A percentile compares a stretch with the other conserved stretches of the same genome.
Evolutionary conservation across 2,797 vertebrate genomes (phyloP).

Genomic region (Lacerta bilineata): DNA sequence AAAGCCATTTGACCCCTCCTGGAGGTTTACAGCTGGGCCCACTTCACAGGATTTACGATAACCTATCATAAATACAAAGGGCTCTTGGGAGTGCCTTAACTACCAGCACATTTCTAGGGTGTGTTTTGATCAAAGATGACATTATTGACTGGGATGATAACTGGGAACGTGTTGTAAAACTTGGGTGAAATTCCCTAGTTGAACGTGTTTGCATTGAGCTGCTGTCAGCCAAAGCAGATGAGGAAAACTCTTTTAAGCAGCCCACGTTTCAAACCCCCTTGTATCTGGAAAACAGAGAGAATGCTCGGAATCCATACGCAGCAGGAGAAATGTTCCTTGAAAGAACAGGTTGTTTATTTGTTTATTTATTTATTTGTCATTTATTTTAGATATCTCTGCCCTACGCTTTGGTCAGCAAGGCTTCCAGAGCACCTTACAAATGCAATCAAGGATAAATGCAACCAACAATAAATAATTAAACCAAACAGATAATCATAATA

Average conservation of each 20-base stretch:
- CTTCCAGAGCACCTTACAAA: not conserved
- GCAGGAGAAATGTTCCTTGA: conserved; percentile 46
- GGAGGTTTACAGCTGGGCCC: conserved; percentile 49
- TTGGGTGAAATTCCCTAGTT: not conserved
- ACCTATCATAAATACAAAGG: conserved; percentile 60
- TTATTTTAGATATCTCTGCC: not conserved
- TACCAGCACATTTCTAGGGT: conserved; percentile 35
- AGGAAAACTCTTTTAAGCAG: conserved; percentile 37
- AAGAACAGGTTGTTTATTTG: not conserved
- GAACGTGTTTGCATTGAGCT: conserved; percentile 7
- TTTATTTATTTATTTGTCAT: not conserved
- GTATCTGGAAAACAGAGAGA: not conserved
- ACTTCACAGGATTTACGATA: conserved; percentile 29
- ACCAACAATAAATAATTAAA: not conserved
- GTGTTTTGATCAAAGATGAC: conserved; percentile 42
- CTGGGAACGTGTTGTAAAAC: conserved; percentile 50
- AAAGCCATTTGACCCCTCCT: conserved; percentile 44
- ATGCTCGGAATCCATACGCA: conserved; percentile 20
- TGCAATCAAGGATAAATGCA: not conserved
- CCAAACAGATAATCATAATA: not conserved
- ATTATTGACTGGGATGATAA: conserved; percentile 61
- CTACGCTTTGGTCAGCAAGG: not conserved
- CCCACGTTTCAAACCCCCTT: not conserved
- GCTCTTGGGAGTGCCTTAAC: conserved; percentile 59
- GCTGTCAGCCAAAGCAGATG: fast-evolving